A percentile compares a stretch with the other conserved stretches of the same genome.
Conservation (phyloP, 2,113 vertebrate genomes). For the Xenopus borealis region DNA sequence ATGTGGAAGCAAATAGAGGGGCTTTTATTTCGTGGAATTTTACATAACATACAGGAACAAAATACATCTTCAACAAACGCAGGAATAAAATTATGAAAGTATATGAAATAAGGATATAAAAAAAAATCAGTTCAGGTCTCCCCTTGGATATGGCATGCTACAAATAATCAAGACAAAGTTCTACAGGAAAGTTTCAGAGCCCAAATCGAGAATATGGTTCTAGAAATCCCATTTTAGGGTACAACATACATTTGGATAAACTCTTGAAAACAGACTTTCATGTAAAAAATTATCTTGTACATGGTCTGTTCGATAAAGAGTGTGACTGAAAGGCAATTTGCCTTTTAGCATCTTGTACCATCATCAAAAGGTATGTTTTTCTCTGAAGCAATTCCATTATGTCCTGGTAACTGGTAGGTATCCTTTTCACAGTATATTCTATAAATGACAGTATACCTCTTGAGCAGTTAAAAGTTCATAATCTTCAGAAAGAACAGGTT, state of each 20-base stretch:
- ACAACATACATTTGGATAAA: constrained; percentile 27
- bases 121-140: constrained; percentile 54
- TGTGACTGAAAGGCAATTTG: constrained; percentile 54
- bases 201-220: not conserved
- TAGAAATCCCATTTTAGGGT: constrained; percentile 12
- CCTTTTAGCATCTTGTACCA: constrained; percentile 64
- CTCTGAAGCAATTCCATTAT: constrained; percentile 36
- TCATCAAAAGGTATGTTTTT: constrained; percentile 77
- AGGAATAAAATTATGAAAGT: constrained; percentile 55
- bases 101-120: constrained; percentile 63
- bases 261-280: constrained; percentile 5
- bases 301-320: constrained; percentile 16
- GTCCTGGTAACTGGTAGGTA: too few species aligned
- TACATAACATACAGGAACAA: constrained; percentile 66
- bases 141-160: constrained; percentile 63
- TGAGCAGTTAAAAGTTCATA: too few species aligned
- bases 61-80: constrained; percentile 53
- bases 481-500: too few species aligned
- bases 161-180: constrained; percentile 61
- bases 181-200: constrained; percentile 4
- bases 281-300: not conserved
- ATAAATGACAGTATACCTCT: too few species aligned
- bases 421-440: too few species aligned
- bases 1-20: constrained; percentile 58
- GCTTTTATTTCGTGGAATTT: constrained; percentile 3